Conservation (phyloP, 2,797 vertebrate genomes). For the Toxotes lorentzi region DNA sequence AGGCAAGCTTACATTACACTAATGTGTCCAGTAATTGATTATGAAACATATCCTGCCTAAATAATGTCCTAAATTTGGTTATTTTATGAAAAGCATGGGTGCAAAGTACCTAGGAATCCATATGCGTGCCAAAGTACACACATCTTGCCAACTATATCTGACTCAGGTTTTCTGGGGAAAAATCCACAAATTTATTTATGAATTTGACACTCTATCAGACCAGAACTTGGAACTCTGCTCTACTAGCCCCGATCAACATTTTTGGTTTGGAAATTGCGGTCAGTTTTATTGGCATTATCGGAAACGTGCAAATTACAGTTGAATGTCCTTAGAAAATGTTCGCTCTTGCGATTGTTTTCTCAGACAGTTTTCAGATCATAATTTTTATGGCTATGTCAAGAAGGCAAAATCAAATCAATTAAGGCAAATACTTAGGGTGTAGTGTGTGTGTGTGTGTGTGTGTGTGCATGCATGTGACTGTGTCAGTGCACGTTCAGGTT, state of each 20-base stretch:
- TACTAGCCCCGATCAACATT: background rate
- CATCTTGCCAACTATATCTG: background rate
- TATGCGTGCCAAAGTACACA: background rate
- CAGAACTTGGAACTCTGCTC: background rate
- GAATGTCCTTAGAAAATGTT: background rate
- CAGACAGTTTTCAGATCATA: conserved; percentile 22
- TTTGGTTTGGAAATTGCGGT: conserved; percentile 29
- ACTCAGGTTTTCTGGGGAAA: background rate
- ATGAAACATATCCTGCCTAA: conserved; percentile 1
- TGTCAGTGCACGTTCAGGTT: conserved; percentile 26
- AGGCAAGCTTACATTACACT: conserved; percentile 1
- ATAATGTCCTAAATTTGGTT: conserved; percentile 9
- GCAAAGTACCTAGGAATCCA: conserved; percentile 5
- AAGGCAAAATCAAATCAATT: conserved; percentile 33
- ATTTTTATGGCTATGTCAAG: conserved; percentile 12
- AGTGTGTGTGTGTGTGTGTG: background rate
- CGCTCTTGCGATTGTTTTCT: background rate
- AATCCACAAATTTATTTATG: background rate
- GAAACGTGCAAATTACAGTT: conserved; percentile 15
- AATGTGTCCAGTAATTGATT: conserved; percentile 18
- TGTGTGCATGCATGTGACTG: conserved; percentile 5
- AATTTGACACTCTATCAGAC: background rate
- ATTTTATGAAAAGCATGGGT: background rate
- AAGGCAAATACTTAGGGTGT: conserved; percentile 37
- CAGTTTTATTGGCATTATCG: conserved; percentile 23